A percentile compares a stretch with the other conserved stretches of the same genome.
Evolutionary conservation across 2,113 vertebrate genomes (phyloP).

Genomic region (Tringa solitaria): DNA sequence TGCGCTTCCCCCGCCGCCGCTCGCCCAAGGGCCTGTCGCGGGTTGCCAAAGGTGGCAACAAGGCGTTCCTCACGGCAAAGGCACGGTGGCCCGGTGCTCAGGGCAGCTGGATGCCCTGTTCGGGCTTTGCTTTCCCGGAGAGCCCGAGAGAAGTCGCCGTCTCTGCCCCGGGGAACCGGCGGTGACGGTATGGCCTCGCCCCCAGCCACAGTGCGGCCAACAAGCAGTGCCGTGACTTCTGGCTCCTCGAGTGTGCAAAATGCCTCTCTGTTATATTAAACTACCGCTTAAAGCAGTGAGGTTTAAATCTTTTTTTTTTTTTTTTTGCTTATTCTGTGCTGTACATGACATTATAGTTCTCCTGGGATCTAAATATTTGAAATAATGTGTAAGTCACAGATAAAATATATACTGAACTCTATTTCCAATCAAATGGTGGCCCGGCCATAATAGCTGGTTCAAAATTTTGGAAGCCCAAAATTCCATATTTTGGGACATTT

Average conservation of each 20-base stretch:
- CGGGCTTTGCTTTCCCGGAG: background rate
- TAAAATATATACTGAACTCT: background rate
- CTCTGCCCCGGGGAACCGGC: background rate
- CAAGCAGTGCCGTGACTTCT: background rate
- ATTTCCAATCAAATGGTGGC: background rate
- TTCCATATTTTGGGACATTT: background rate
- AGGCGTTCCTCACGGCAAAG: background rate
- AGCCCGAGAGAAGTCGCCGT: background rate
- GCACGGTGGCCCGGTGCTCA: accelerated
- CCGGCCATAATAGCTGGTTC: background rate
- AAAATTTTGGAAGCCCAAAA: background rate
- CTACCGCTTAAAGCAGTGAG: background rate
- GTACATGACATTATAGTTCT: background rate
- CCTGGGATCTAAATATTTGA: background rate
- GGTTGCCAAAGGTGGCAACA: accelerated
- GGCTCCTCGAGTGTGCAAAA: background rate
- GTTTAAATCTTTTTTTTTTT: background rate
- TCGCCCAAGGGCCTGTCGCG: accelerated
- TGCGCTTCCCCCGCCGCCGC: background rate
- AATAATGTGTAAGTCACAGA: background rate
- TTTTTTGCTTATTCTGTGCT: background rate
- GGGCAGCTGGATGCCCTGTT: accelerated
- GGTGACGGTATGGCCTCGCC: too few species aligned
- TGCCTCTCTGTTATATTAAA: background rate
- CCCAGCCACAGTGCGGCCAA: background rate